Evolutionary conservation across 1,140 invertebrate genomes (phyloP).

Genomic region (Neelides sp.): DNA sequence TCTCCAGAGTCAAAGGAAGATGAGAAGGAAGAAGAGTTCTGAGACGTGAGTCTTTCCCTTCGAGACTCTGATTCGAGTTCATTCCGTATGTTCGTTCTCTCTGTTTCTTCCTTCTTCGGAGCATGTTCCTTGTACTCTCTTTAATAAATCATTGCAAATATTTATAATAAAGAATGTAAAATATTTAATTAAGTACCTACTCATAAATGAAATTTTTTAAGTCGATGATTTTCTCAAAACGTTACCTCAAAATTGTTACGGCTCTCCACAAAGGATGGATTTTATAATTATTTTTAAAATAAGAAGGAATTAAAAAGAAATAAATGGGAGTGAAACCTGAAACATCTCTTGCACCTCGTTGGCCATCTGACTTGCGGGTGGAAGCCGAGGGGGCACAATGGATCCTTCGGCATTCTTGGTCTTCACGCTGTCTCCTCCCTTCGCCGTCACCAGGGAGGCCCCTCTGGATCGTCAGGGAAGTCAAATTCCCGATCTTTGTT

Average conservation of each 20-base stretch:
- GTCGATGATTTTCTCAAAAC: too few relatives aligned
- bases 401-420: conserved; percentile 42
- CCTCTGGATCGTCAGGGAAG: too few relatives aligned
- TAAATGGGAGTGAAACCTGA: conserved; percentile 55
- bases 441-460: background rate
- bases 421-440: conserved; percentile 8
- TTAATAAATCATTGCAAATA: conserved; percentile 19
- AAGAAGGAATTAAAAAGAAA: background rate
- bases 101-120: conserved; percentile 43
- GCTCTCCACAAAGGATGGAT: too few relatives aligned
- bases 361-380: conserved; percentile 86
- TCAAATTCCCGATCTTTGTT: too few relatives aligned
- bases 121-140: conserved; percentile 79
- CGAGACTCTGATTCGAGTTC: conserved; percentile 46
- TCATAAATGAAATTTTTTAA: too few relatives aligned
- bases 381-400: conserved; percentile 80
- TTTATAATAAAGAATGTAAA: conserved; percentile 11
- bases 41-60: background rate
- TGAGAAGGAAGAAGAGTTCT: conserved; percentile 5
- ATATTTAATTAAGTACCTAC: too few relatives aligned
- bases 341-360: conserved; percentile 80
- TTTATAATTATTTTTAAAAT: conserved; percentile 6
- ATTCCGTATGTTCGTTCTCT: conserved; percentile 36
- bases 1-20: too few relatives aligned
- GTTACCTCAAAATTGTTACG: too few relatives aligned